These are phyloP conservation scores for Leptosomus discolor DNA, from an alignment of 2,113 vertebrate genomes.

Conservation along the genomic window DNA sequence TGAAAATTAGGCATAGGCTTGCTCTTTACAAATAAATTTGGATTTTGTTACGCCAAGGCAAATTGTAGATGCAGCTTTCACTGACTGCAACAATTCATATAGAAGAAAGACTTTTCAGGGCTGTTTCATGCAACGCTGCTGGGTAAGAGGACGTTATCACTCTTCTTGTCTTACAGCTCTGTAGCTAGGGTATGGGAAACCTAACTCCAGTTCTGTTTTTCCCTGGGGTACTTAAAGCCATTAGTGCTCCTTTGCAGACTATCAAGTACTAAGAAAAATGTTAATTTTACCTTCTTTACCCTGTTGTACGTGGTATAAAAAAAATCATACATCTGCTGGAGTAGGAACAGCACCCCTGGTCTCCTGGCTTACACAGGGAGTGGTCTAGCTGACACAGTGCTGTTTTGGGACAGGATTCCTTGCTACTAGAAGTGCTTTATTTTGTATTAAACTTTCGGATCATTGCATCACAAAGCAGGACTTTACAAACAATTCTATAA, in stretches of 20 bases:
- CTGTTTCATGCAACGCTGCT: background rate
- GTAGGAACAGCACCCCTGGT: background rate
- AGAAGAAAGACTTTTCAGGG: background rate
- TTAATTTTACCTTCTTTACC: background rate
- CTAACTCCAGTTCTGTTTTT: background rate
- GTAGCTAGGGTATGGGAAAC: background rate
- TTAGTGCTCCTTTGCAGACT: background rate
- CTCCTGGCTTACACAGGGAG: background rate
- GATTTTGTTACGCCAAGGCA: background rate
- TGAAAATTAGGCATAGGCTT: background rate
- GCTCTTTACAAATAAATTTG: background rate
- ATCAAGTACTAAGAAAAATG: background rate
- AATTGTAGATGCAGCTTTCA: background rate
- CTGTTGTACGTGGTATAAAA: background rate
- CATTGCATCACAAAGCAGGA: background rate
- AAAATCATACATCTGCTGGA: background rate
- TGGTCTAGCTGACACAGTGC: too few species aligned
- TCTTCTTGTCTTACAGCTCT: background rate
- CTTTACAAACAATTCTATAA: background rate
- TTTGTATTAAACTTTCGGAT: background rate
- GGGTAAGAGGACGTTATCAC: background rate
- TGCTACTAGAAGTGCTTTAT: background rate
- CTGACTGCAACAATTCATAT: background rate
- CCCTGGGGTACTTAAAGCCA: background rate
- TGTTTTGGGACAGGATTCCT: background rate